Evolutionary conservation across 2,888 invertebrate genomes (phyloP), one percentile per base, ranked within the genome.

Genomic region (Tolmerus cingulatus): DNA sequence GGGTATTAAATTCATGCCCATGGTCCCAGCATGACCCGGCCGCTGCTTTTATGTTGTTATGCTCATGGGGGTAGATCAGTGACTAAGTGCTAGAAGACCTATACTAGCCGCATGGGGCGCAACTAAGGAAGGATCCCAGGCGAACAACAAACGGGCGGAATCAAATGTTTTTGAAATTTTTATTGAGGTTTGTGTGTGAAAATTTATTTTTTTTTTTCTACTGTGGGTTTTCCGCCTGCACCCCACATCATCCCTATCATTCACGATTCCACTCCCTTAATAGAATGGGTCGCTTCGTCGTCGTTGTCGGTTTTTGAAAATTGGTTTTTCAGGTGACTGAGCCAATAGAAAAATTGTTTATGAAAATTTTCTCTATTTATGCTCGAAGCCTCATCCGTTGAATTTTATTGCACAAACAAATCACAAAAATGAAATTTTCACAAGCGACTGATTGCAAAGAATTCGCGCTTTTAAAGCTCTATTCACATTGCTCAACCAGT

Each of bases 401-500:
- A 55, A 51, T 81, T 81, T 51, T 81, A 81, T 81, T 51, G 81
- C 27, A 81, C 27, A 81, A 46, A 81, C 81, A 81, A 81, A 81
- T 81, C 81, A 51, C 30, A 81, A 51, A 81, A 30, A 23, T 46
- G 19, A 81, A 51, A 51, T 81, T 81, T 81, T 81, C 30, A 81
- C 43, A 30, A 51, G 14, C 51, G 81, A 81, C 27, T 81, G 34
- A 81, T 7, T 30, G 16, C 76, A 51, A 46, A 81, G 81, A 81
- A 81, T 81, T 81, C 81, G 14, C 19, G 16, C n/a, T 14, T 79
- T 81, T 81, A 51, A 81, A 30, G 81, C 81, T 76, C 57, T 23
- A 81, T 87, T 86, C 81, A 87, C 46, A 87, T 57, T 87, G 87
- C 86, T 87, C 57, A 87, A 87, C 86, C 81, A 86, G 66, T 82